Evolutionary conservation across 2,113 vertebrate species (phyloP), one percentile per base, ranked within the genome.

Genomic region (Agelaius phoeniceus): DNA sequence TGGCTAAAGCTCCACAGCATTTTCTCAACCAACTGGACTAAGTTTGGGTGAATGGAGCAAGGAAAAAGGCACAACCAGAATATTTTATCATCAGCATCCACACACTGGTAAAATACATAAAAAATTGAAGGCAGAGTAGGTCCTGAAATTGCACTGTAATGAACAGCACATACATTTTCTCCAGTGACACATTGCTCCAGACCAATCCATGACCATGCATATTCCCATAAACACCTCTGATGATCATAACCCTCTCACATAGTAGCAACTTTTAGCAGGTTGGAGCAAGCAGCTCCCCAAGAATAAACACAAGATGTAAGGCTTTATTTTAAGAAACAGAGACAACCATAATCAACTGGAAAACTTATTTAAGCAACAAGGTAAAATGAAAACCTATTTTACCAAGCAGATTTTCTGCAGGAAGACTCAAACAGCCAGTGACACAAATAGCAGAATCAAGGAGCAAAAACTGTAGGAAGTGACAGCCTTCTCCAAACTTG

Each of bases 351-450:
- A 68, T 66, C 59, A 83, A 21, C 22, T 12, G 10, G 23, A 37
- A 90, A 91, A 84, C 15, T n/a, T 93, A 94, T 96, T 97, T 79
- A 69, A 80, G 59, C 52, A 85, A 58, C 16, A 62, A 74, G n/a
- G n/a, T 43, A 71, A 48, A 77, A 66, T 35, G 48, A 81, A 77
- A 84, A 68, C 30, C 22, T 91, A 16, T 67, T 83, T 63, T 72
- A 66, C 33, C 54, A 62, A 91, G 66, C 41, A 72, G 57, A 31
- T 11, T 73, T 84, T 17, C 76, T 62, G 24, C 26, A 67, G 83
- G 43, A 54, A 43, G 66, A 84, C 59, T 46, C 67, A 81, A 93
- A 39, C 30, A 89, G 68, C 35, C 81, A 91, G 20, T 22, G 26
- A 74, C 26, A 87, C 57, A 19, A 93, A 44, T 0, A 87, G 17